Conservation (phyloP, 2,113 vertebrate genomes). For the Aspidoscelis tigris region DNA sequence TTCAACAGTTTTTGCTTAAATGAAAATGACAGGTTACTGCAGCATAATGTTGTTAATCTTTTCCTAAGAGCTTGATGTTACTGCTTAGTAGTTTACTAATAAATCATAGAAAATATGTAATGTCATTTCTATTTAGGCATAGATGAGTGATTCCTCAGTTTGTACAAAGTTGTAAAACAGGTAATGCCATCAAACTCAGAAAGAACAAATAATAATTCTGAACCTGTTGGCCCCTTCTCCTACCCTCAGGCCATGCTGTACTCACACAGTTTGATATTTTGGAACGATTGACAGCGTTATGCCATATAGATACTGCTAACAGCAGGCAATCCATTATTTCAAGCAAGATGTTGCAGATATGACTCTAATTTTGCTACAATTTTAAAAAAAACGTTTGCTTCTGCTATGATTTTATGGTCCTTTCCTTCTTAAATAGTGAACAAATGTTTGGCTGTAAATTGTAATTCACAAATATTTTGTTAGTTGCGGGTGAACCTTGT, state of each 20-base stretch:
- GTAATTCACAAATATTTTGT: neutral
- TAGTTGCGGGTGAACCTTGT: neutral
- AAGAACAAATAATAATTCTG: neutral
- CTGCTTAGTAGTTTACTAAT: conserved; percentile 80
- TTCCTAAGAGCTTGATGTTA: conserved; percentile 82
- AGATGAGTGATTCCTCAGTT: conserved; percentile 62
- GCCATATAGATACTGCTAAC: neutral
- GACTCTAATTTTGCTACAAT: conserved; percentile 31
- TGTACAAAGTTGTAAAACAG: conserved; percentile 47
- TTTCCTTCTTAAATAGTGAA: neutral
- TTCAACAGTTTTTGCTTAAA: conserved; percentile 75
- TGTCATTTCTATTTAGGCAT: conserved; percentile 72
- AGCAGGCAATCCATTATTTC: conserved; percentile 36
- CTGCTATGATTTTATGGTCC: conserved; percentile 30
- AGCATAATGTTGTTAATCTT: conserved; percentile 74
- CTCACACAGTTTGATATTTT: conserved; percentile 31
- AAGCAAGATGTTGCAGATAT: conserved; percentile 4
- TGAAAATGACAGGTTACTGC: conserved; percentile 75
- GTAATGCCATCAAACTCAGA: neutral
- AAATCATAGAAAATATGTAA: conserved; percentile 76
- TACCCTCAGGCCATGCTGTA: neutral
- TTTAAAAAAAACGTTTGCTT: conserved; percentile 13
- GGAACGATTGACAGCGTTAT: conserved; percentile 37
- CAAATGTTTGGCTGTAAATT: neutral
- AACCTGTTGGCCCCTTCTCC: conserved; percentile 12